Evolutionary conservation across 1,140 invertebrate genomes (phyloP).

Genomic region (Dreissena rostriformis): DNA sequence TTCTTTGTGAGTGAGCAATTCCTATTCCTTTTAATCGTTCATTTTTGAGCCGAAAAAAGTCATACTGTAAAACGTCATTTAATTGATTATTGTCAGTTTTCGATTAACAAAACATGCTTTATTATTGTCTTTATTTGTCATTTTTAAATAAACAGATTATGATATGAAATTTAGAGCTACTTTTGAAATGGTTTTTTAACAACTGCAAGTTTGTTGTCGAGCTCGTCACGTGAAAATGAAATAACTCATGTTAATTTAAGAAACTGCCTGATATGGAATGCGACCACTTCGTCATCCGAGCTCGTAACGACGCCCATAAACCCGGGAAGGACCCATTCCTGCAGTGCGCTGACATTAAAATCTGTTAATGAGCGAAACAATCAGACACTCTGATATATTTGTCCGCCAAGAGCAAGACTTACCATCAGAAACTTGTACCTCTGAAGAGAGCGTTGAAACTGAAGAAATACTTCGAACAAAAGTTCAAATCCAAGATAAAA

Average conservation of each 20-base stretch:
- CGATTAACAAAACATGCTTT: too few relatives aligned
- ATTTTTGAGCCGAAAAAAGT: too few relatives aligned
- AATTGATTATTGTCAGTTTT: too few relatives aligned
- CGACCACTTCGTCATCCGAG: slow-evolving; percentile 62
- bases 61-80: too few relatives aligned
- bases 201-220: too few relatives aligned
- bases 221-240: too few relatives aligned
- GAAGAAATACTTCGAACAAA: neutral
- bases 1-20: too few relatives aligned
- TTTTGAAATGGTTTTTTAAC: too few relatives aligned
- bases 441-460: slow-evolving; percentile 44
- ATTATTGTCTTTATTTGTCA: too few relatives aligned
- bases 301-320: slow-evolving; percentile 61
- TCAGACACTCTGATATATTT: slow-evolving; percentile 11
- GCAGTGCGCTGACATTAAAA: slow-evolving; percentile 61
- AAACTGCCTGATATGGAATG: slow-evolving; percentile 57
- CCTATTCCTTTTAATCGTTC: too few relatives aligned
- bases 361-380: slow-evolving; percentile 1
- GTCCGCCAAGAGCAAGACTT: neutral
- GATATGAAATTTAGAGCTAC: too few relatives aligned
- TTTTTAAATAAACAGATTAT: too few relatives aligned
- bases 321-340: slow-evolving; percentile 61
- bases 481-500: neutral
- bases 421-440: slow-evolving; percentile 33
- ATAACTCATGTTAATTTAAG: slow-evolving; percentile 31